Evolutionary conservation across 2,113 vertebrate species (phyloP), one percentile per base, ranked within the genome.

Genomic region (Setophaga coronata): DNA sequence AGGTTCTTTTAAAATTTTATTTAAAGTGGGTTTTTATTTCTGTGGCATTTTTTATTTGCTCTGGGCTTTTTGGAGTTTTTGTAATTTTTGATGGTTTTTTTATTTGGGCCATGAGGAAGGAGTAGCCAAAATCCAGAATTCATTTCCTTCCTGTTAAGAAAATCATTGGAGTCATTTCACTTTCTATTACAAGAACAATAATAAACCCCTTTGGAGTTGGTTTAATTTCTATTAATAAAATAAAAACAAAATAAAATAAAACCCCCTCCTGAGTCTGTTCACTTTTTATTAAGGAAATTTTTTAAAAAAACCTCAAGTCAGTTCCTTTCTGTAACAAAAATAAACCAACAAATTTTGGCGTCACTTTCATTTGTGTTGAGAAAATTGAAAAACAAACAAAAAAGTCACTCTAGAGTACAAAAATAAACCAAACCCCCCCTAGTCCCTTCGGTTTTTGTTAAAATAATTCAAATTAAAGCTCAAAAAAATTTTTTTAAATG

Each of bases 371-470:
- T 64, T 42, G 10, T 14, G 9, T 40, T 31, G 51, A 79, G 50
- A 70, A 79, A 74, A 79, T 26, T 23, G 29, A 17, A 73, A 89
- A 48, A 70, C 29, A 65, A 86, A 60, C 91, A 34, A 9, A 65
- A 61, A 53, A 72, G 38, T 81, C 67, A 16, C 72, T 86, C 79
- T 36, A 5, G 43, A 2, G 18, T 31, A 29, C 16, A 58, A 86
- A 93, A 82, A 89, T 23, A 91, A 86, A 54, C 12, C 7, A 20
- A 24, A 12, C 1, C 1, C 23, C 34, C 23, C 48, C 0, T 0
- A 23, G 26, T 43, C 80, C 8, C 5, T 48, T 54, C 1, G 0
- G 24, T 33, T 88, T n/a, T 67, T 24, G 6, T 8, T 21, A 7
- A 13, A 56, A 61, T 40, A 74, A 60, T 25, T 50, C 36, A 36